Percentiles rank a stretch among this genome's conserved stretches.
Evolutionary conservation across 2,888 invertebrate species (phyloP).

Genomic region (Campopleginae sp.): DNA sequence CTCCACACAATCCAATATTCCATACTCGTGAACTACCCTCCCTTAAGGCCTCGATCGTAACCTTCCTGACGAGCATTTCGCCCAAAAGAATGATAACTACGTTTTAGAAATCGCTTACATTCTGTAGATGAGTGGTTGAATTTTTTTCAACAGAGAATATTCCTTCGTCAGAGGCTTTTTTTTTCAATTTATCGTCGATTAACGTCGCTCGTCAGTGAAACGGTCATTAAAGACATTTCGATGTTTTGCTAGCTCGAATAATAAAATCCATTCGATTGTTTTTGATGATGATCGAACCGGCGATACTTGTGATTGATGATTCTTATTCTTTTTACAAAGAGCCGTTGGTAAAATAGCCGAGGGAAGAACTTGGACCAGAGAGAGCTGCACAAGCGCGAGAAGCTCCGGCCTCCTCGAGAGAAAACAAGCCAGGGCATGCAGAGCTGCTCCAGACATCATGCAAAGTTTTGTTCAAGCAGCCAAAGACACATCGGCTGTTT

Average conservation of each 20-base stretch:
- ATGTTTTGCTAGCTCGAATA: neutral
- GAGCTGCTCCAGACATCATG: conserved; percentile 89
- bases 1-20: conserved; percentile 10
- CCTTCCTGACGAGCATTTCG: neutral
- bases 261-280: neutral
- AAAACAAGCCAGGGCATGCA: conserved; percentile 88
- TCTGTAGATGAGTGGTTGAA: neutral
- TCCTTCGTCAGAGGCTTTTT: neutral
- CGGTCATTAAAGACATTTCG: neutral
- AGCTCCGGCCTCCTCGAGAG: conserved; percentile 86
- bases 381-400: conserved; percentile 82
- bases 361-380: conserved; percentile 79
- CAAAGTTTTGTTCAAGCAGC: conserved; percentile 91
- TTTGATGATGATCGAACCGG: neutral
- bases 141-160: neutral
- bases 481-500: conserved; percentile 88
- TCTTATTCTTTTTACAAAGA: conserved; percentile 69
- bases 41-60: neutral
- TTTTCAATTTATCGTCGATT: neutral
- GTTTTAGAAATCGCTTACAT: neutral
- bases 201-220: neutral
- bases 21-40: conserved; percentile 9
- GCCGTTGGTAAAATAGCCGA: conserved; percentile 80
- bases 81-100: neutral
- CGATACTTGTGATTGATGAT: neutral